phyloP scores from a whole-genome alignment of 2,113 vertebrate genomes.

The Vulpes vulpes region DNA sequence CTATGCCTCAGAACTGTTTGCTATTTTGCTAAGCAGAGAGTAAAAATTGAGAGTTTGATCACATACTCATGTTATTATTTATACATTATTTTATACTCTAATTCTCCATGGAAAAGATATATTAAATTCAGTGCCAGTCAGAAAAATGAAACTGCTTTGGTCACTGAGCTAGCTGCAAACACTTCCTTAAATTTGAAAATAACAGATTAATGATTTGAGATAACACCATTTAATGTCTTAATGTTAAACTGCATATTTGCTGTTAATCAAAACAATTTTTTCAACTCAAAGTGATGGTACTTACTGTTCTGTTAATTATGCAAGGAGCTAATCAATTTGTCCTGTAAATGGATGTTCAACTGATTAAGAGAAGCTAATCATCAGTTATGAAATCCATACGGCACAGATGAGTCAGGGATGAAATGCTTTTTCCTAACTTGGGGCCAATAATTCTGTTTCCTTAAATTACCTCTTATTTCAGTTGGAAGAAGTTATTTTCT shows the following conservation, averaged over 20 bases:
- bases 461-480: constrained; percentile 77
- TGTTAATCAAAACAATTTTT: constrained; percentile 82
- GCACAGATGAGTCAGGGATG: constrained; percentile 77
- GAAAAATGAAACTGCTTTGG: constrained; percentile 64
- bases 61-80: constrained; percentile 60
- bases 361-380: constrained; percentile 84
- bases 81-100: constrained; percentile 25
- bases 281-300: constrained; percentile 72
- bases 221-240: constrained; percentile 62
- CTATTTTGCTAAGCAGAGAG: constrained; percentile 28
- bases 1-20: constrained; percentile 5
- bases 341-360: constrained; percentile 75
- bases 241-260: constrained; percentile 73
- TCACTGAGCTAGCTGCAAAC: constrained; percentile 44
- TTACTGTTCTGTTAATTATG: constrained; percentile 83
- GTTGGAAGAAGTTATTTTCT: constrained; percentile 54
- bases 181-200: constrained; percentile 8
- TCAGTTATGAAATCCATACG: constrained; percentile 80
- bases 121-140: constrained; percentile 37
- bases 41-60: constrained; percentile 49
- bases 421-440: constrained; percentile 70
- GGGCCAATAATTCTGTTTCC: constrained; percentile 71
- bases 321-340: constrained; percentile 79
- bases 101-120: constrained; percentile 50
- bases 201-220: constrained; percentile 60